Percentiles rank a stretch among this genome's conserved stretches.
phyloP scores from a whole-genome alignment of 2,113 vertebrate species.

The Hemibagrus wyckioides region DNA sequence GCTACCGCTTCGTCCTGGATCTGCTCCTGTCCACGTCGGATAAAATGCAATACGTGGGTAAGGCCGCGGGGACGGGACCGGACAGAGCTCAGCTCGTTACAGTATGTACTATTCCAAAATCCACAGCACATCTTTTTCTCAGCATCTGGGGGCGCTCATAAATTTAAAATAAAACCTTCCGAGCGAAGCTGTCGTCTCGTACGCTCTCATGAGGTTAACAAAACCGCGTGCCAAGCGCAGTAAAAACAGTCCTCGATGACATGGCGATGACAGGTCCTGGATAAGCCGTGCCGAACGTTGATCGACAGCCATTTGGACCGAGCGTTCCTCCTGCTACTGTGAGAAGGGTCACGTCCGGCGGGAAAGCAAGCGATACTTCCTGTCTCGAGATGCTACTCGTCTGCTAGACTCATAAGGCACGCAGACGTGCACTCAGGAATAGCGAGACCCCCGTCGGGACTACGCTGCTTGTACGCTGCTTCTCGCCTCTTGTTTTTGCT shows the following conservation, averaged over 20 bases:
- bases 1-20: slow-evolving; percentile 76
- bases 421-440: slow-evolving; percentile 51
- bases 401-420: slow-evolving; percentile 58
- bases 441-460: slow-evolving; percentile 31
- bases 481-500: slow-evolving; percentile 49
- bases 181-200: slow-evolving; percentile 38
- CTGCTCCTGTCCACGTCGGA: slow-evolving; percentile 77
- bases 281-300: slow-evolving; percentile 29
- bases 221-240: slow-evolving; percentile 39
- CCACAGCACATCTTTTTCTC: slow-evolving; percentile 3
- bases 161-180: slow-evolving; percentile 43
- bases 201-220: slow-evolving; percentile 25
- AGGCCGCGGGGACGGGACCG: slow-evolving; percentile 40
- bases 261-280: slow-evolving; percentile 43
- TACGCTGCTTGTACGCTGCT: slow-evolving; percentile 11
- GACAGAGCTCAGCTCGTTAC: slow-evolving; percentile 14
- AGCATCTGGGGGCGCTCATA: slow-evolving; percentile 28
- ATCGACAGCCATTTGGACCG: slow-evolving; percentile 40
- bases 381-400: slow-evolving; percentile 40
- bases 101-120: slow-evolving; percentile 32
- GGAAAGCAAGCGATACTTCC: slow-evolving; percentile 42
- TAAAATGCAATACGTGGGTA: slow-evolving; percentile 80
- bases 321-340: slow-evolving; percentile 37
- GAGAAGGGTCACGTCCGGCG: slow-evolving; percentile 32
- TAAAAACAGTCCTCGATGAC: slow-evolving; percentile 39